Evolutionary conservation across 2,888 invertebrate species (phyloP).

Genomic region (Danaus chrysippus): DNA sequence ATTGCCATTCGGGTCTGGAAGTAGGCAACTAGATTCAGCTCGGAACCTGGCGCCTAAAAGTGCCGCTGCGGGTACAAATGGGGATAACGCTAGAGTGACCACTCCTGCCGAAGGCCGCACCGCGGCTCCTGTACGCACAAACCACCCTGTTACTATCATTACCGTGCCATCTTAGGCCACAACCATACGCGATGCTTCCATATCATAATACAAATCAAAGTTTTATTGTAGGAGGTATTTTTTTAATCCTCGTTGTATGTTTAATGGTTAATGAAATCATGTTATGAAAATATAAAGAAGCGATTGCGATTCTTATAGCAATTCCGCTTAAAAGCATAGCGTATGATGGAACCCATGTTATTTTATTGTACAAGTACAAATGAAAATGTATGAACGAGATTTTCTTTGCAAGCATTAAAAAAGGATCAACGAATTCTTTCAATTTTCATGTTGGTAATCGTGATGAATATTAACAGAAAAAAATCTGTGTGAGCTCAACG

Average conservation of each 20-base stretch:
- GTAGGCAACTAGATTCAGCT: slow-evolving; percentile 88
- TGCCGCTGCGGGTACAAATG: slow-evolving; percentile 85
- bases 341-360: slow-evolving; percentile 32
- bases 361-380: slow-evolving; percentile 27
- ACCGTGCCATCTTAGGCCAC: slow-evolving; percentile 19
- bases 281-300: slow-evolving; percentile 13
- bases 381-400: slow-evolving; percentile 34
- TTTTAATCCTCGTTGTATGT: slow-evolving; percentile 1
- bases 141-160: slow-evolving; percentile 70
- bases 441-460: slow-evolving; percentile 30
- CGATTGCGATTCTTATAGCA: slow-evolving; percentile 16
- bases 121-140: slow-evolving; percentile 78
- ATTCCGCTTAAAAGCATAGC: slow-evolving; percentile 27
- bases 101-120: slow-evolving; percentile 80
- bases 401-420: slow-evolving; percentile 33
- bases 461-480: slow-evolving; percentile 36
- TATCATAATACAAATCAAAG: background rate
- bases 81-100: slow-evolving; percentile 81
- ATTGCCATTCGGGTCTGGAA: slow-evolving; percentile 90
- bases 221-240: slow-evolving; percentile 23
- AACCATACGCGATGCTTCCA: slow-evolving; percentile 33
- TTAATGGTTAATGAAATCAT: slow-evolving; percentile 7
- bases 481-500: slow-evolving; percentile 27
- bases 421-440: slow-evolving; percentile 29
- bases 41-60: slow-evolving; percentile 88